Conservation (phyloP, 2,113 vertebrate species). For the Pristiophorus japonicus region DNA sequence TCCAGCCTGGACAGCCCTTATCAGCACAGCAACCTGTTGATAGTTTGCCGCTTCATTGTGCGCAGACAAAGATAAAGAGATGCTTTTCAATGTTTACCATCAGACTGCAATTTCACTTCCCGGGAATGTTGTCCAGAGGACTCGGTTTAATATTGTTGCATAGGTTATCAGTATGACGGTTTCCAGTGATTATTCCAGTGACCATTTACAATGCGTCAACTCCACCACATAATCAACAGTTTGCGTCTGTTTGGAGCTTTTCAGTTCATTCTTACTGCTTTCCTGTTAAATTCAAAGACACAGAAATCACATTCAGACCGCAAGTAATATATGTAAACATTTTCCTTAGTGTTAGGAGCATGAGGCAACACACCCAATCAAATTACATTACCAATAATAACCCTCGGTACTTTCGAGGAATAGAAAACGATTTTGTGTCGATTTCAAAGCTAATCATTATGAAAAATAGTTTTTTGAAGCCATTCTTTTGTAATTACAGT, state of each 20-base stretch:
- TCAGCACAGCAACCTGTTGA: constrained; percentile 38
- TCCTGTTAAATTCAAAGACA: not conserved
- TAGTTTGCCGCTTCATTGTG: constrained; percentile 38
- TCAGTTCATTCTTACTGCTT: not conserved
- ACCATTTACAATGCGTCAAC: not conserved
- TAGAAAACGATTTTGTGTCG: not conserved
- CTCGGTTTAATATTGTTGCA: not conserved
- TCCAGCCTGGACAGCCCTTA: not conserved
- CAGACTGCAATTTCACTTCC: constrained; percentile 1
- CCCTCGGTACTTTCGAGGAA: not conserved
- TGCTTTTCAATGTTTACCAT: not conserved
- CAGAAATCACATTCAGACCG: not conserved
- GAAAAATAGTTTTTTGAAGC: not conserved
- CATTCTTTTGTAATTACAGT: not conserved
- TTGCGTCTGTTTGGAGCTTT: not conserved
- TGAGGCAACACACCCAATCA: not conserved
- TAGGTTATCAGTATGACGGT: not conserved
- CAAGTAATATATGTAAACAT: not conserved
- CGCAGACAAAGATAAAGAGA: constrained; percentile 40
- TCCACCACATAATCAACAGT: not conserved
- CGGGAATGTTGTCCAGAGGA: not conserved
- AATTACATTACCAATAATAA: not conserved
- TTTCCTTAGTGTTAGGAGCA: not conserved
- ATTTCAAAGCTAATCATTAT: not conserved
- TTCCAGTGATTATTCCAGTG: not conserved